Percentiles rank a stretch among this genome's conserved stretches.
These are phyloP conservation scores for Auanema sp. DNA, from an alignment of 2,888 invertebrate species.

Conservation along the genomic window DNA sequence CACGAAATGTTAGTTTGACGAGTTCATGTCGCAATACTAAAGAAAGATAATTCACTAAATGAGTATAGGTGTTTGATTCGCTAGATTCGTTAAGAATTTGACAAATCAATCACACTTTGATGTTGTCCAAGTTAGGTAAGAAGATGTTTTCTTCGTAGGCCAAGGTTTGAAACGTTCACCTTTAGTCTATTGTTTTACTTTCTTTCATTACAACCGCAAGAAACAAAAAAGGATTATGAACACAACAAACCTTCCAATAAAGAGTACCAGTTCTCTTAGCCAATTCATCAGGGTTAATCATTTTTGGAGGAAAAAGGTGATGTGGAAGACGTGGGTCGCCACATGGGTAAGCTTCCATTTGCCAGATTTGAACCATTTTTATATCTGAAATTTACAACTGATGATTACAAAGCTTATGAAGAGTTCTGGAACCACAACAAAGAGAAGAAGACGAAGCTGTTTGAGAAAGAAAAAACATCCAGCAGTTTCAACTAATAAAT, in stretches of 20 bases:
- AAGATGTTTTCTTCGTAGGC: constrained; percentile 10
- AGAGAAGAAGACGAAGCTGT: no score
- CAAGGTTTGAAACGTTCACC: constrained; percentile 9
- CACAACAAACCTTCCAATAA: constrained; percentile 80
- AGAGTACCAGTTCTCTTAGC: constrained; percentile 79
- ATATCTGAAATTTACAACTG: no score
- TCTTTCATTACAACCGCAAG: background rate
- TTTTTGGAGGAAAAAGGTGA: constrained; percentile 78
- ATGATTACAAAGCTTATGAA: no score
- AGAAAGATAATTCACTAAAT: no score
- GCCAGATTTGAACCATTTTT: constrained; percentile 85
- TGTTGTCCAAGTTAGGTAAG: constrained; percentile 6
- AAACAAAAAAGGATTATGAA: background rate
- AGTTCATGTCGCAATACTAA: no score
- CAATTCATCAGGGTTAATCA: constrained; percentile 75
- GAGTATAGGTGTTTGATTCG: no score
- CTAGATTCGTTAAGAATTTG: no score
- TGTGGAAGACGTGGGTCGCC: constrained; percentile 83
- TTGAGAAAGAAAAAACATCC: no score
- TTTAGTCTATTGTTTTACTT: constrained; percentile 2
- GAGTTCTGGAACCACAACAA: no score
- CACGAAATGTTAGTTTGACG: background rate
- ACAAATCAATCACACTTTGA: background rate
- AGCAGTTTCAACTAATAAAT: no score
- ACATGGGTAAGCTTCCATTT: constrained; percentile 75